Evolutionary conservation across 2,888 invertebrate genomes (phyloP).

Genomic region (Erebia palarica): DNA sequence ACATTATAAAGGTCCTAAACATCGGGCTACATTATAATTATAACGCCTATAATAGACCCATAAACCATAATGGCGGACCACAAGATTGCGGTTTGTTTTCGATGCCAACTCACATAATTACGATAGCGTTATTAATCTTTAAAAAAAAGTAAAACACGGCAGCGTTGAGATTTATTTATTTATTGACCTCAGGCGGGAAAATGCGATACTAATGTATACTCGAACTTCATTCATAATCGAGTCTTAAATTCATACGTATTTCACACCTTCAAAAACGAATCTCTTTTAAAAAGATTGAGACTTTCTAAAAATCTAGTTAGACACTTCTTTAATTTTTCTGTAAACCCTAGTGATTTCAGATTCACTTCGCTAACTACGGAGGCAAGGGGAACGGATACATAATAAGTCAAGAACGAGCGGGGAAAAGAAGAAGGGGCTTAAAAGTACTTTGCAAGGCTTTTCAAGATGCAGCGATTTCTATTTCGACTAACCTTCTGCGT

Average conservation of each 20-base stretch:
- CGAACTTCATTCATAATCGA: constrained; percentile 4
- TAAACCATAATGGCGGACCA: constrained; percentile 71
- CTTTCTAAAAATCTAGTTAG: too few relatives aligned
- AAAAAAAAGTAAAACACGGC: constrained; percentile 66
- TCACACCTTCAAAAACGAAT: too few relatives aligned
- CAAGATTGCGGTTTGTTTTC: constrained; percentile 76
- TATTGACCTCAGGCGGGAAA: constrained; percentile 63
- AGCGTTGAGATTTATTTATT: constrained; percentile 75
- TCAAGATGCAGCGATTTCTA: too few relatives aligned
- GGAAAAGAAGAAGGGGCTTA: too few relatives aligned
- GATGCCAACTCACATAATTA: constrained; percentile 75
- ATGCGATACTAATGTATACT: constrained; percentile 48
- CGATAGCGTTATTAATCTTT: constrained; percentile 62
- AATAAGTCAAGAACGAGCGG: too few relatives aligned
- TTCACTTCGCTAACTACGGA: too few relatives aligned
- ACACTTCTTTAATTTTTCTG: too few relatives aligned
- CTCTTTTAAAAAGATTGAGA: too few relatives aligned
- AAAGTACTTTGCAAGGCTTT: too few relatives aligned
- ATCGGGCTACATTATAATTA: constrained; percentile 60
- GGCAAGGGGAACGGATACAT: too few relatives aligned
- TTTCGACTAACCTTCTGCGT: too few relatives aligned
- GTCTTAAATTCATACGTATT: background rate
- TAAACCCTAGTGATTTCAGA: too few relatives aligned
- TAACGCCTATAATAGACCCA: constrained; percentile 77
- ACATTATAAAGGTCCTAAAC: constrained; percentile 39